These are phyloP conservation scores for Scaptomyza hsui DNA, from an alignment of 1,140 invertebrate genomes.

Conservation along the genomic window DNA sequence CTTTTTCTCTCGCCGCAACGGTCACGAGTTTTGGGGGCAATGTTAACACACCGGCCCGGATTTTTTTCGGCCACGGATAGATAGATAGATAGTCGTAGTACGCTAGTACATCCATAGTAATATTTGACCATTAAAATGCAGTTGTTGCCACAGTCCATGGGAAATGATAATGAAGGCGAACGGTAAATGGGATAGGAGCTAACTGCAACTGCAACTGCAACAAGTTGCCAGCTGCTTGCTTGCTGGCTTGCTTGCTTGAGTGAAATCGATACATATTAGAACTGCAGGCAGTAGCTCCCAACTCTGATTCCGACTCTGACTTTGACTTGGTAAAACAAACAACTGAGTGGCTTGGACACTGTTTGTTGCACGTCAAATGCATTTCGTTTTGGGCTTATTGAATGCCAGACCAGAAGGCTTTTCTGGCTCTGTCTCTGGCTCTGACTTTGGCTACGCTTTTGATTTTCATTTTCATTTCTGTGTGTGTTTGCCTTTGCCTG, in stretches of 20 bases:
- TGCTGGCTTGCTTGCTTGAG: slow-evolving; percentile 25
- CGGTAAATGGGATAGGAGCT: slow-evolving; percentile 60
- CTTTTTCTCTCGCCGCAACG: slow-evolving; percentile 15
- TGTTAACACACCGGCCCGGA: slow-evolving; percentile 71
- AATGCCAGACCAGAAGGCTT: slow-evolving; percentile 30
- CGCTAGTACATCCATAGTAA: no score
- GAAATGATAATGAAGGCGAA: slow-evolving; percentile 79
- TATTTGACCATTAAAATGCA: slow-evolving; percentile 78
- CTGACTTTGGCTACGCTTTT: slow-evolving; percentile 26
- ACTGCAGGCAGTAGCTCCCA: slow-evolving; percentile 35
- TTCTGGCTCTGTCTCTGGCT: not conserved
- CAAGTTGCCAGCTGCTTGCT: slow-evolving; percentile 32
- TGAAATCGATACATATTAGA: slow-evolving; percentile 61
- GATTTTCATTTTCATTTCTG: slow-evolving; percentile 33
- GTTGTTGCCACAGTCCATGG: slow-evolving; percentile 39
- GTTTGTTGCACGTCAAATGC: slow-evolving; percentile 44
- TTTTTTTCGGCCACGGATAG: slow-evolving; percentile 49
- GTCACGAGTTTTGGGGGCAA: slow-evolving; percentile 72
- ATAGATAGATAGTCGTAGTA: slow-evolving; percentile 39
- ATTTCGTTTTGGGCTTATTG: slow-evolving; percentile 40
- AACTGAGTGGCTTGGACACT: slow-evolving; percentile 14
- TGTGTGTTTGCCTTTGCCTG: no score
- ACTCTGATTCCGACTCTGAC: slow-evolving; percentile 21
- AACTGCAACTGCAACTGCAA: slow-evolving; percentile 48
- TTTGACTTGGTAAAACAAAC: slow-evolving; percentile 32